Evolutionary conservation across 2,888 invertebrate genomes (phyloP).

Genomic region (Glaucopsyche alexis): DNA sequence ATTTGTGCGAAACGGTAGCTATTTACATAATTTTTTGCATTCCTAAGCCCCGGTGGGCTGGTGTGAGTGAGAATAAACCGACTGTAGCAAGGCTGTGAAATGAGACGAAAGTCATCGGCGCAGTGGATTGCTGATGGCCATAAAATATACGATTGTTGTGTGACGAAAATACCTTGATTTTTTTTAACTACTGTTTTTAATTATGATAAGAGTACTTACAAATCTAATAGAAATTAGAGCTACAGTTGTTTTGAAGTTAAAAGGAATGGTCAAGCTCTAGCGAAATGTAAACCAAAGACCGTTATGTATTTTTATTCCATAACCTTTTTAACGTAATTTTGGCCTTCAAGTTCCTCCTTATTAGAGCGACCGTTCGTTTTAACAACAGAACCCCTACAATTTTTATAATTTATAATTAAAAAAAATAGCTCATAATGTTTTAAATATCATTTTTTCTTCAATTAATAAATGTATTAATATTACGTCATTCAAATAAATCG

Average conservation of each 20-base stretch:
- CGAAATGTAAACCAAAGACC: conserved; percentile 9
- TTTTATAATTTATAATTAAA: not conserved
- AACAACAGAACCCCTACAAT: not conserved
- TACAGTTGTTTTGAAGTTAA: conserved; percentile 51
- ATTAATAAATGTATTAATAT: not conserved
- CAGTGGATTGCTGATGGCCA: conserved; percentile 8
- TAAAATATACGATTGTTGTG: not conserved
- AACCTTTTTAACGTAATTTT: not conserved
- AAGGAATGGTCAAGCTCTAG: conserved; percentile 29
- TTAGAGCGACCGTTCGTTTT: not conserved
- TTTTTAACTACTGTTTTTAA: not conserved
- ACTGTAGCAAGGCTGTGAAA: conserved; percentile 77
- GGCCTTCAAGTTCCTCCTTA: conserved; percentile 9
- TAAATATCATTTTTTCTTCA: not conserved
- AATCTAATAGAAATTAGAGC: not conserved
- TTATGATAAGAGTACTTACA: not conserved
- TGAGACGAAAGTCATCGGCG: conserved; percentile 54
- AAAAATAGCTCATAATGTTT: not conserved
- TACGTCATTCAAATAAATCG: not conserved
- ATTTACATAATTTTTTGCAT: conserved; percentile 60
- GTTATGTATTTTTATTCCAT: not conserved
- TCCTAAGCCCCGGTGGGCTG: conserved; percentile 61
- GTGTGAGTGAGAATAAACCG: conserved; percentile 69
- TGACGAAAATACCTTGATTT: not conserved
- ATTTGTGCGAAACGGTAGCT: conserved; percentile 43